phyloP scores from a whole-genome alignment of 2,113 vertebrate species.

The Noturus placidus region DNA sequence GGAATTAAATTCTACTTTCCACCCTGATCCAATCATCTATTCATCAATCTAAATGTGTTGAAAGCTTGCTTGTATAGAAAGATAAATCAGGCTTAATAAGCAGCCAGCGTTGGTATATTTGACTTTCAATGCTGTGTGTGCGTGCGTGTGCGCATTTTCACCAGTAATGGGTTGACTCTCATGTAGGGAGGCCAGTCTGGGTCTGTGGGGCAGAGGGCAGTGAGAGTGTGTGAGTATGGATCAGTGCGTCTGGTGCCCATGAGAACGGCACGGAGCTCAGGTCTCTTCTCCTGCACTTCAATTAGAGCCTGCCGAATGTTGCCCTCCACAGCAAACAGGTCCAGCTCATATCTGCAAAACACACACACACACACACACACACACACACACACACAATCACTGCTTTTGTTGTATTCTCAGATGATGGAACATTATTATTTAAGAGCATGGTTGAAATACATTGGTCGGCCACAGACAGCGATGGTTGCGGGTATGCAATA shows the following conservation, averaged over 20 bases:
- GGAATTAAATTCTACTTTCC: neutral
- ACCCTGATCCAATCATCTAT: neutral
- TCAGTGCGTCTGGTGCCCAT: conserved; percentile 93
- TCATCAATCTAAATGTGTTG: neutral
- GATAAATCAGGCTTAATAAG: neutral
- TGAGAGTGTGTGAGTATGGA: conserved; percentile 84
- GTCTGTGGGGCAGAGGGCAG: conserved; percentile 82
- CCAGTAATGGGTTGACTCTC: conserved; percentile 90
- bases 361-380: neutral
- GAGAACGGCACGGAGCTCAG: conserved; percentile 82
- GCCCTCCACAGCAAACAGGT: conserved; percentile 82
- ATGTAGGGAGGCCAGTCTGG: conserved; percentile 87
- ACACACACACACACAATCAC: neutral
- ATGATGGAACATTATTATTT: neutral
- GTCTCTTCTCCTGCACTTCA: conserved; percentile 74
- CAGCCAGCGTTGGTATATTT: neutral
- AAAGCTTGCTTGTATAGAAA: neutral
- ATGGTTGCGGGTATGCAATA: neutral
- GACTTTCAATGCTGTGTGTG: neutral
- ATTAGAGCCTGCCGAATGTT: conserved; percentile 82
- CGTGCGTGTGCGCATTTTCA: conserved; percentile 53
- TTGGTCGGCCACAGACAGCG: neutral
- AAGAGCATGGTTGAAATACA: neutral
- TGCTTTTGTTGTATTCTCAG: neutral
- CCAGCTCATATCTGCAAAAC: conserved; percentile 77